Conservation (phyloP, 2,113 vertebrate genomes). For the Chaenocephalus aceratus region DNA sequence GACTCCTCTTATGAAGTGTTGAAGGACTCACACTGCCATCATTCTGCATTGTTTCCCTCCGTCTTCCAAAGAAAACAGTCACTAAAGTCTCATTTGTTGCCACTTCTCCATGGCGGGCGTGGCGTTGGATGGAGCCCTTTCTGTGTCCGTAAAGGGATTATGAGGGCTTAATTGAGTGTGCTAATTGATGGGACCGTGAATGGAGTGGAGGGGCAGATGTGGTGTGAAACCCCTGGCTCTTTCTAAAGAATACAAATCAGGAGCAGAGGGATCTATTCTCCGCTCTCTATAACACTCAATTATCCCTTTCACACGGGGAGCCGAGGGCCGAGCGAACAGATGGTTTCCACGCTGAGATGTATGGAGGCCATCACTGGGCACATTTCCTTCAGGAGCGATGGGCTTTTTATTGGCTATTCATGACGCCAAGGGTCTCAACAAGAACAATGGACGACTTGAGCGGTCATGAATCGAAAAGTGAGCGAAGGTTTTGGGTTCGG, state of each 20-base stretch:
- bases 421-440: conserved; percentile 66
- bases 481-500: conserved; percentile 48
- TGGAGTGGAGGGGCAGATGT: conserved; percentile 89
- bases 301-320: conserved; percentile 82
- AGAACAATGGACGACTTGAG: conserved; percentile 75
- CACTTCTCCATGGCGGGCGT: conserved; percentile 70
- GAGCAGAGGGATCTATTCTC: conserved; percentile 82
- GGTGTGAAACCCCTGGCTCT: conserved; percentile 87
- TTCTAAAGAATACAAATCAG: conserved; percentile 88
- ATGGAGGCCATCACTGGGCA: conserved; percentile 67
- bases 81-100: conserved; percentile 89
- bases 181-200: conserved; percentile 87
- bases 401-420: conserved; percentile 87
- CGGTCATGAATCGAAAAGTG: conserved; percentile 79
- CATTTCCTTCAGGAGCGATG: conserved; percentile 85
- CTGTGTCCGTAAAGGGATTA: conserved; percentile 87
- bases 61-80: conserved; percentile 76
- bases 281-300: conserved; percentile 88
- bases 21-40: conserved; percentile 80
- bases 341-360: conserved; percentile 87
- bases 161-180: conserved; percentile 94
- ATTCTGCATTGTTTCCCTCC: conserved; percentile 80
- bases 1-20: conserved; percentile 71
- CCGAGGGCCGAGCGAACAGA: conserved; percentile 82
- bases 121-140: conserved; percentile 67